phyloP scores from a whole-genome alignment of 2,797 vertebrate species.

The Anguilla megastoma region DNA sequence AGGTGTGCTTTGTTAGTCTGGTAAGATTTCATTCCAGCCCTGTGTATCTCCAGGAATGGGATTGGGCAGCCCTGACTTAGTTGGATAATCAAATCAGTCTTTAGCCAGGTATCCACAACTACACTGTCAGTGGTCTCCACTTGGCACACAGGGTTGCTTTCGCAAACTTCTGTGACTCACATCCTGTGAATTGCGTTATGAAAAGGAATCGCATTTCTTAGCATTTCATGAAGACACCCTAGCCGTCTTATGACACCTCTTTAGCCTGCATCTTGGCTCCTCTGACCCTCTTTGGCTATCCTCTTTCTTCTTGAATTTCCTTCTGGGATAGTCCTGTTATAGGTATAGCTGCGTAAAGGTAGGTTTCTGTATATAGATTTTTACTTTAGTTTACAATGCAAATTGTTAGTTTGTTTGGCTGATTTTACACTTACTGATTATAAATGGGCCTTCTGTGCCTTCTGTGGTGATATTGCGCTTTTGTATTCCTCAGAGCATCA shows the following conservation, averaged over 20 bases:
- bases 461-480: too few relatives aligned
- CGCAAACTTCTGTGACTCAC: too few relatives aligned
- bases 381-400: not conserved
- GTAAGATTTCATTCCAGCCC: not conserved
- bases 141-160: not conserved
- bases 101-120: not conserved
- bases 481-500: not conserved
- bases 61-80: not conserved
- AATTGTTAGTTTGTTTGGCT: not conserved
- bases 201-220: not conserved
- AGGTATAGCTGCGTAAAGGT: too few relatives aligned
- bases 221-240: not conserved
- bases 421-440: too few relatives aligned
- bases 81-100: not conserved
- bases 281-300: not conserved
- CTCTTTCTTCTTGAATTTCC: not conserved
- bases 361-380: not conserved
- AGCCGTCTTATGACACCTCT: not conserved
- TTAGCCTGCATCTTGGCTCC: not conserved
- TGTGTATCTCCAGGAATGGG: not conserved
- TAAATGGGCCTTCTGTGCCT: too few relatives aligned
- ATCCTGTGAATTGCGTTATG: not conserved
- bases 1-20: not conserved
- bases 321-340: too few relatives aligned
- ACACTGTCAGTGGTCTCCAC: not conserved